Conservation (phyloP, 1,140 invertebrate genomes). For the Eriocheir sinensis region DNA sequence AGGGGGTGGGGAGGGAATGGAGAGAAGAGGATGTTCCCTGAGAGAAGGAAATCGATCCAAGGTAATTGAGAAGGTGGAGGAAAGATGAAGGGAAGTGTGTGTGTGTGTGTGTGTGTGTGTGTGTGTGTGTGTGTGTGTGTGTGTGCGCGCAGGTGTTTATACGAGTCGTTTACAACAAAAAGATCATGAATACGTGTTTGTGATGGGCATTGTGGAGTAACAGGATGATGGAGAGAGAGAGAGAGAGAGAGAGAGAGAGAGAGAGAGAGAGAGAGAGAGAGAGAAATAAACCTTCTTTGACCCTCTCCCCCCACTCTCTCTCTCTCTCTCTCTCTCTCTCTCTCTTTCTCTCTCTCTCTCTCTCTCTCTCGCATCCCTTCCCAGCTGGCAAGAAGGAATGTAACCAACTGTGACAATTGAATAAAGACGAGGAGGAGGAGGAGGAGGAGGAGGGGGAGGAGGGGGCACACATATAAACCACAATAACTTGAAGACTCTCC, state of each 20-base stretch:
- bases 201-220: no score
- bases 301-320: background rate
- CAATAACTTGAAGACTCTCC: background rate
- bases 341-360: conserved; percentile 9
- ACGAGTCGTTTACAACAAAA: background rate
- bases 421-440: background rate
- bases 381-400: conserved; percentile 25
- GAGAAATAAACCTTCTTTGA: no score
- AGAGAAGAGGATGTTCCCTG: no score
- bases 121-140: background rate
- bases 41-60: no score
- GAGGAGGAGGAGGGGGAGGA: background rate
- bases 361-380: background rate
- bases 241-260: background rate
- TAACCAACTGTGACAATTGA: conserved; percentile 16
- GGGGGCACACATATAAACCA: background rate
- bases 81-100: no score
- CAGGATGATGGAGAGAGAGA: background rate
- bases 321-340: conserved; percentile 48
- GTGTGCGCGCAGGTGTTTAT: no score
- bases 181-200: background rate
- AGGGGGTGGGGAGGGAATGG: no score
- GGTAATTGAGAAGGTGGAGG: no score
- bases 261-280: background rate
- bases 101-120: background rate